Evolutionary conservation across 2,888 invertebrate species (phyloP).

Genomic region (Orchesellides sinensis): DNA sequence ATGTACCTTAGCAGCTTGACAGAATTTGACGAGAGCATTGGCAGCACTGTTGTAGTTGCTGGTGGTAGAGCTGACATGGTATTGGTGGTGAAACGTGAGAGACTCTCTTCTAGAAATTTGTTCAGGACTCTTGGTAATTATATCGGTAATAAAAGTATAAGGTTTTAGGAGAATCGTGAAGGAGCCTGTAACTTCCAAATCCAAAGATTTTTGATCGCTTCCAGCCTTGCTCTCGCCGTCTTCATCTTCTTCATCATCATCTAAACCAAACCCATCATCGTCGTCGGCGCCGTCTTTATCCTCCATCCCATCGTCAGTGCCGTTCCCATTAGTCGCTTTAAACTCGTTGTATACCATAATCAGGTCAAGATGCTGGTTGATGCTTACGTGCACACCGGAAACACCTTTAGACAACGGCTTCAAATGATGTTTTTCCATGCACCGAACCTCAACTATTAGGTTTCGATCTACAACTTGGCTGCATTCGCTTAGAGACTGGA

Average conservation of each 20-base stretch:
- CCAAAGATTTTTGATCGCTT: slow-evolving; percentile 45
- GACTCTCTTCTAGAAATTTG: slow-evolving; percentile 69
- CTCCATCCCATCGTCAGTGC: slow-evolving; percentile 10
- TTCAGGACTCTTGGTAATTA: slow-evolving; percentile 63
- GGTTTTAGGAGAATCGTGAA: slow-evolving; percentile 52
- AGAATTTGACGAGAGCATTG: slow-evolving; percentile 71
- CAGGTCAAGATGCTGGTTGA: slow-evolving; percentile 79
- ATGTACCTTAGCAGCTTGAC: slow-evolving; percentile 71
- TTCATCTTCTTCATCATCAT: slow-evolving; percentile 60
- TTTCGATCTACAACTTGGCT: slow-evolving; percentile 86
- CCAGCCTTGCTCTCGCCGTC: slow-evolving; percentile 27
- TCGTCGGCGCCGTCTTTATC: slow-evolving; percentile 2
- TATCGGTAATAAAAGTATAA: slow-evolving; percentile 59
- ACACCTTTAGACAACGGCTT: slow-evolving; percentile 87
- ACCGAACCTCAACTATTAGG: slow-evolving; percentile 84
- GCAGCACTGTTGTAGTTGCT: slow-evolving; percentile 70
- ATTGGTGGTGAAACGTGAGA: slow-evolving; percentile 72
- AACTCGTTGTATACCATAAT: slow-evolving; percentile 63
- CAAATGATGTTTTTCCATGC: slow-evolving; percentile 85
- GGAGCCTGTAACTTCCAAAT: slow-evolving; percentile 45
- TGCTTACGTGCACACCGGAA: slow-evolving; percentile 85
- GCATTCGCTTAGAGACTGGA: slow-evolving; percentile 86
- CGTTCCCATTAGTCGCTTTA: slow-evolving; percentile 15
- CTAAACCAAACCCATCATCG: slow-evolving; percentile 35
- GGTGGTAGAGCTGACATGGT: slow-evolving; percentile 59